Base-by-base conservation (phyloP, 2,797 vertebrate species). In the Hemibagrus guttatus region DNA sequence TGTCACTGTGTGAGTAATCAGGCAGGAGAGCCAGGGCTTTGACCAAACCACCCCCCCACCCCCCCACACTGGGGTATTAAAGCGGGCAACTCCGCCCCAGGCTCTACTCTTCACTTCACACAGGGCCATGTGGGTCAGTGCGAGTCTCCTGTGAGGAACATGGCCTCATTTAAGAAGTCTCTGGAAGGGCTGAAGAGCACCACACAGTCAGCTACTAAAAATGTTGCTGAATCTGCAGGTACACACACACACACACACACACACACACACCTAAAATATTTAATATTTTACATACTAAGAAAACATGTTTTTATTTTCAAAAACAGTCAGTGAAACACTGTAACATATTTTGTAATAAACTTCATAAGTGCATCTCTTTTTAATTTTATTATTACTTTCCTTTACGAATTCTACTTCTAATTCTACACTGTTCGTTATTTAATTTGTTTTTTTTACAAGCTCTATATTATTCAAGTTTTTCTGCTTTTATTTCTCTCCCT, bases 141-240 rank as follows among this genome's bases (percentile, higher is more conserved):
- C 66, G 74, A 84, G 49, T 49, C 68, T 72, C 71, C 88, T 54
- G 42, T 69, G 28, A 87, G 85, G 91, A 89, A 90, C 92, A 96
- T 96, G 96, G 94, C 94, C 89, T 95, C 95, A 35, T 90, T 96
- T 88, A 97, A 95, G 92, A 96, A 95, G 90, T 95, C 96, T 85
- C 92, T 96, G 66, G 95, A 95, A 87, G 92, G 90, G 86, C 93
- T 95, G 85, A 95, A 95, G 90, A 90, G 89, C 91, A 88, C 91
- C 1, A 93, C 92, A 31, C 92, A 95, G 61, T 93, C 95, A 0
- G 92, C 94, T 21, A 92, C 91, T 0, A 95, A 95, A 88, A 93
- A 92, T 87, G 89, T 94, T 76, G 91, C 93, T 49, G 94, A 94
- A 71, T 91, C 90, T 19, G 89, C 95, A 93, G 95, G 95, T 96